phyloP scores from a whole-genome alignment of 37 sponge, comb jelly and placozoan species.

The Spongilla lacustris region DNA sequence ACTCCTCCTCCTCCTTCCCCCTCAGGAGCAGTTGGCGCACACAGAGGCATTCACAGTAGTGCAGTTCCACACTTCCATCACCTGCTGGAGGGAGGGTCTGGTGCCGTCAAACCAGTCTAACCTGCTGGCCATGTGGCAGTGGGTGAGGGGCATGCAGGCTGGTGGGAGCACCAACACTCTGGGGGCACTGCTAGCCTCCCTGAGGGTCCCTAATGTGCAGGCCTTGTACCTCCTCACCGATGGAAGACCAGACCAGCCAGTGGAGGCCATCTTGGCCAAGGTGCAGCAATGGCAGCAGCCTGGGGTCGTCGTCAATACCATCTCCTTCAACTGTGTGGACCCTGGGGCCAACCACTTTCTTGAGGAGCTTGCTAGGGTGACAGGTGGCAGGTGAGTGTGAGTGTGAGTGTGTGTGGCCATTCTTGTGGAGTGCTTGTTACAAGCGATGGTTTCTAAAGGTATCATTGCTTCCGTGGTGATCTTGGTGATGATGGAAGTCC shows the following conservation, averaged over 20 bases:
- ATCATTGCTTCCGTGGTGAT: not conserved
- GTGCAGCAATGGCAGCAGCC: slow-evolving; percentile 65
- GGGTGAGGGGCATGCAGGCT: slow-evolving; percentile 73
- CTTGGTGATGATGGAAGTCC: not conserved
- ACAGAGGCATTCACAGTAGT: slow-evolving; percentile 69
- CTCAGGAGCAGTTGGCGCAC: slow-evolving; percentile 63
- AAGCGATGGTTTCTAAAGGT: not conserved
- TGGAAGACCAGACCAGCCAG: slow-evolving; percentile 76
- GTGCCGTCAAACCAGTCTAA: slow-evolving; percentile 67
- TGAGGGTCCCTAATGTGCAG: slow-evolving; percentile 53
- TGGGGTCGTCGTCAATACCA: slow-evolving; percentile 82
- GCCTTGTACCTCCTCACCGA: slow-evolving; percentile 91
- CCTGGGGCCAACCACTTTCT: slow-evolving; percentile 79
- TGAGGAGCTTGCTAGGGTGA: slow-evolving; percentile 68
- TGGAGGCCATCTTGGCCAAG: slow-evolving; percentile 49
- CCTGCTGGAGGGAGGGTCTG: slow-evolving; percentile 62
- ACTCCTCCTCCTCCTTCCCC: not conserved
- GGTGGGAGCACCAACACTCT: slow-evolving; percentile 81
- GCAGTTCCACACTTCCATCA: slow-evolving; percentile 59
- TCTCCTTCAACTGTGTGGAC: slow-evolving; percentile 94
- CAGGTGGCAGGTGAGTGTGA: slow-evolving; percentile 75
- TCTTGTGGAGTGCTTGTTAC: no score
- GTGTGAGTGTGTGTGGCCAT: not conserved
- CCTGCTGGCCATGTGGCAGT: slow-evolving; percentile 58
- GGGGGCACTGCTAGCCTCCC: slow-evolving; percentile 64